phyloP scores from a whole-genome alignment of 2,888 invertebrate genomes.

The Atherix ibis region DNA sequence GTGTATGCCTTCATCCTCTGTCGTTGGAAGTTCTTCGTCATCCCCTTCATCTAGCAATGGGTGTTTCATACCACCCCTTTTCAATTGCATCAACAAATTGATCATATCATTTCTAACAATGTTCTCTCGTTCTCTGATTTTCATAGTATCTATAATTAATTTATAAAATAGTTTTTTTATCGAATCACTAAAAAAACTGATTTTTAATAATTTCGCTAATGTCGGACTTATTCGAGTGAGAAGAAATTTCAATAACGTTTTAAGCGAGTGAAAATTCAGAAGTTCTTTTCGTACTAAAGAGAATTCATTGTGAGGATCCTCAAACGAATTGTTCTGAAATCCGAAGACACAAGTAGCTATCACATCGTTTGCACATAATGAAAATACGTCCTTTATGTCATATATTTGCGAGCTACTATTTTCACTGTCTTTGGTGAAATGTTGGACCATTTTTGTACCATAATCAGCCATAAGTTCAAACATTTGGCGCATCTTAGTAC shows the following conservation, averaged over 20 bases:
- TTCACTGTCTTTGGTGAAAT: slow-evolving; percentile 1
- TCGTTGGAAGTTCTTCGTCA: background rate
- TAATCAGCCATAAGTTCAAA: slow-evolving; percentile 10
- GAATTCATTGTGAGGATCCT: slow-evolving; percentile 36
- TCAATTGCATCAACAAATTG: slow-evolving; percentile 32
- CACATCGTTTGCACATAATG: slow-evolving; percentile 36
- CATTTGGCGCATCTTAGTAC: slow-evolving; percentile 11
- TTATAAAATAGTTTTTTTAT: slow-evolving; percentile 28
- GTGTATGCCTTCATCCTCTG: background rate
- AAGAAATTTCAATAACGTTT: background rate
- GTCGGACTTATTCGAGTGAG: background rate
- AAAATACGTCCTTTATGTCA: slow-evolving; percentile 29
- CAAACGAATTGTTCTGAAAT: slow-evolving; percentile 33
- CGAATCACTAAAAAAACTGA: slow-evolving; percentile 25
- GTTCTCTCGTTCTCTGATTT: slow-evolving; percentile 31
- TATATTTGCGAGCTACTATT: background rate
- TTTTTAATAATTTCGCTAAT: slow-evolving; percentile 14
- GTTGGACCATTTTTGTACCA: slow-evolving; percentile 5
- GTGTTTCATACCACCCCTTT: background rate
- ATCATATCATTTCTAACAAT: slow-evolving; percentile 40
- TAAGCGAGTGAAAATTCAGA: slow-evolving; percentile 1
- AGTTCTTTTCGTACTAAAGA: slow-evolving; percentile 13
- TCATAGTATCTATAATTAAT: slow-evolving; percentile 32
- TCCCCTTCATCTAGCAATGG: no score
- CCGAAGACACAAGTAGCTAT: slow-evolving; percentile 39